Evolutionary conservation across 2,113 vertebrate species (phyloP).

Genomic region (Nematolebias whitei): DNA sequence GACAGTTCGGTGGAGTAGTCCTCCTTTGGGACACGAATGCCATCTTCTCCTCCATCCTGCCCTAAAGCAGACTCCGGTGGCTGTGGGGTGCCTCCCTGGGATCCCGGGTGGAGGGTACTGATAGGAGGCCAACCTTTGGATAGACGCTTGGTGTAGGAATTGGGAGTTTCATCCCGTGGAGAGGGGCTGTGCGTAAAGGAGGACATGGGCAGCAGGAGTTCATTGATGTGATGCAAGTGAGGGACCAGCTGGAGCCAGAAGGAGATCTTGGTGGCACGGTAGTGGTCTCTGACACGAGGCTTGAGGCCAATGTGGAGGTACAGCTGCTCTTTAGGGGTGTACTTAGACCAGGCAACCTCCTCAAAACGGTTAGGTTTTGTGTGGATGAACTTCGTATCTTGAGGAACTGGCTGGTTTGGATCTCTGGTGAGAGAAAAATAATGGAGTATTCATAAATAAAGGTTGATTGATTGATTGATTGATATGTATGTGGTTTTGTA

Average conservation of each 20-base stretch:
- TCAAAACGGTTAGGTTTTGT: conserved; percentile 98
- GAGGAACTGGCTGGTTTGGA: conserved; percentile 95
- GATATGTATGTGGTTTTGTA: too few species aligned
- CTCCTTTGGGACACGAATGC: conserved; percentile 70
- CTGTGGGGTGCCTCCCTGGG: conserved; percentile 85
- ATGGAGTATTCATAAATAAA: too few species aligned
- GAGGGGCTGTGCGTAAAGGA: conserved; percentile 95
- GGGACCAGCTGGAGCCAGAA: conserved; percentile 97
- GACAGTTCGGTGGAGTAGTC: conserved; percentile 96
- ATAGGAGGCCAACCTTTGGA: conserved; percentile 86
- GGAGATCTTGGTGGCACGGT: conserved; percentile 95
- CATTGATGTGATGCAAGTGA: conserved; percentile 92
- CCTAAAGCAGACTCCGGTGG: conserved; percentile 71
- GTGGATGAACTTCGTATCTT: conserved; percentile 98
- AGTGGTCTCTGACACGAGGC: conserved; percentile 92
- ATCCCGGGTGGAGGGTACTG: conserved; percentile 87
- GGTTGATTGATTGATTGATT: too few species aligned
- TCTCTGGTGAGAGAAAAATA: conserved; percentile 78
- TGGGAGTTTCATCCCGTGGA: conserved; percentile 91
- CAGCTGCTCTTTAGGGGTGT: conserved; percentile 94
- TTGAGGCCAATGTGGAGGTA: conserved; percentile 97
- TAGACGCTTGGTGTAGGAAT: conserved; percentile 89
- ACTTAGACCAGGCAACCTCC: conserved; percentile 97
- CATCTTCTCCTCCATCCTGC: conserved; percentile 59
- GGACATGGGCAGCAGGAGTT: conserved; percentile 92